These are phyloP conservation scores for Apodemia duryi DNA, from an alignment of 2,888 invertebrate genomes.

Conservation along the genomic window DNA sequence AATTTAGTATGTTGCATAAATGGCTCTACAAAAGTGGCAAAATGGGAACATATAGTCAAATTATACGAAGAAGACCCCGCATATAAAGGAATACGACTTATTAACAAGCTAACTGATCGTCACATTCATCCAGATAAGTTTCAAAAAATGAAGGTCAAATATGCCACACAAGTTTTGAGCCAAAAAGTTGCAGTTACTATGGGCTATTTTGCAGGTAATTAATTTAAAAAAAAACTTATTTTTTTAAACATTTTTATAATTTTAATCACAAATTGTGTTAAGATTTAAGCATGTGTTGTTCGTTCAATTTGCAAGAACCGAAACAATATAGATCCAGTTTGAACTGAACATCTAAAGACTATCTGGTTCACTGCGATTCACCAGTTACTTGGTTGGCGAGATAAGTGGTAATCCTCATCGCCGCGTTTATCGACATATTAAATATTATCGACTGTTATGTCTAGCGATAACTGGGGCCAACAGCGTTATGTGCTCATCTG, in stretches of 20 bases:
- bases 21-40: background rate
- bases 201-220: conserved; percentile 19
- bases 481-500: no score
- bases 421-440: no score
- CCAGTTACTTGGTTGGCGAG: no score
- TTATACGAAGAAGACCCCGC: conserved; percentile 31
- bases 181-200: conserved; percentile 15
- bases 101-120: conserved; percentile 34
- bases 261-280: no score
- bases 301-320: no score
- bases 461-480: no score
- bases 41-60: conserved; percentile 19
- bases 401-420: no score
- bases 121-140: conserved; percentile 33
- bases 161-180: conserved; percentile 17
- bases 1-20: conserved; percentile 21
- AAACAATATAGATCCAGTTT: no score
- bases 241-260: background rate
- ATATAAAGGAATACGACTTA: conserved; percentile 32
- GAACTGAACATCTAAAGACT: no score
- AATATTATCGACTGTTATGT: no score
- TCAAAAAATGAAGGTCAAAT: conserved; percentile 35
- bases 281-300: no score
- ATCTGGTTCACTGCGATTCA: no score
- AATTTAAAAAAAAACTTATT: background rate